Evolutionary conservation across 2,888 invertebrate species (phyloP).

Genomic region (Trachelus tabidus): DNA sequence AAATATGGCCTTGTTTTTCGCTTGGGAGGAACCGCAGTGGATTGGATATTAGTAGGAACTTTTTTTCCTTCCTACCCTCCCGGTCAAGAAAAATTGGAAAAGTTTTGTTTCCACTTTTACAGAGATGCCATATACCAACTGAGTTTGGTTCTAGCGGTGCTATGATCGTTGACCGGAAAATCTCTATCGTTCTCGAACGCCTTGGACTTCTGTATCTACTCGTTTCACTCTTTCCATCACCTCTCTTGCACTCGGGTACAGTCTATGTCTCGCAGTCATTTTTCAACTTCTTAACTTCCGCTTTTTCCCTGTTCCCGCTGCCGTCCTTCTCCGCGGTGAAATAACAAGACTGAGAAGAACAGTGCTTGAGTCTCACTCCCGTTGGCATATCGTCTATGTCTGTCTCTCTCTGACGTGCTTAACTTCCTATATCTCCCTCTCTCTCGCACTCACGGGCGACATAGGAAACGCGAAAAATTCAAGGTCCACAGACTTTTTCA

Average conservation of each 20-base stretch:
- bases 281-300: background rate
- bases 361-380: no score
- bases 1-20: slow-evolving; percentile 23
- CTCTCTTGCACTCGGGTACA: slow-evolving; percentile 16
- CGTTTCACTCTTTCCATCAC: slow-evolving; percentile 10
- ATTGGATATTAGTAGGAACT: background rate
- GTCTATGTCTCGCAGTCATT: background rate
- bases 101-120: slow-evolving; percentile 20
- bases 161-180: slow-evolving; percentile 38
- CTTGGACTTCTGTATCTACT: slow-evolving; percentile 13
- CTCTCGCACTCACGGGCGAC: slow-evolving; percentile 16
- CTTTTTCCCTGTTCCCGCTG: background rate
- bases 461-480: background rate
- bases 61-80: background rate
- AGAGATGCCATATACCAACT: background rate
- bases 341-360: background rate
- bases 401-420: slow-evolving; percentile 11
- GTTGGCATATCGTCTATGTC: background rate
- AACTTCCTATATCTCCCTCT: slow-evolving; percentile 28
- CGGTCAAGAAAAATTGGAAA: slow-evolving; percentile 32
- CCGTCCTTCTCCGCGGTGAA: background rate
- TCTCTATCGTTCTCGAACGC: slow-evolving; percentile 11
- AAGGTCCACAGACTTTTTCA: background rate
- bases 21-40: background rate
- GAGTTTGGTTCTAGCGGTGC: background rate